These are phyloP conservation scores for Acanthosepion pharaonis DNA, from an alignment of 2,888 invertebrate species.

Conservation along the genomic window DNA sequence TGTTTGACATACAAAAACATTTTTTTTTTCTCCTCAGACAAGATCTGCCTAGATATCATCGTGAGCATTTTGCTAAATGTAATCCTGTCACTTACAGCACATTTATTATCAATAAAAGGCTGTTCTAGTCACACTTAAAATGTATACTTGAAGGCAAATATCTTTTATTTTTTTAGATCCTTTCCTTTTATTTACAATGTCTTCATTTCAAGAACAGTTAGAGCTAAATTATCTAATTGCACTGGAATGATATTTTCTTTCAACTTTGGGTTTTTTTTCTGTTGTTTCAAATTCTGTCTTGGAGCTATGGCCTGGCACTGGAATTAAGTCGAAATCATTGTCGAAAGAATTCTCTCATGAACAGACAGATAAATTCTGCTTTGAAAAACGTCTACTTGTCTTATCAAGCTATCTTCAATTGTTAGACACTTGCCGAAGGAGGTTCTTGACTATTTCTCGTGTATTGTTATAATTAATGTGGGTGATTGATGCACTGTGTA, in stretches of 20 bases:
- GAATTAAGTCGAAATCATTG: background rate
- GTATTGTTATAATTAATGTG: background rate
- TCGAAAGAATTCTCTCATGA: background rate
- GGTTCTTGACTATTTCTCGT: background rate
- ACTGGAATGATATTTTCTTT: no score
- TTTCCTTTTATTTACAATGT: background rate
- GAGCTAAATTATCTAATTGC: no score
- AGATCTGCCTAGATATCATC: no score
- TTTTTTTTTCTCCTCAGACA: no score
- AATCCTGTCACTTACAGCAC: background rate
- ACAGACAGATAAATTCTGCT: background rate
- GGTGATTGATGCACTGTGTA: background rate
- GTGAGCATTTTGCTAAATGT: background rate
- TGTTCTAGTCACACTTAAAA: background rate
- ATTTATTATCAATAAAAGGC: conserved; percentile 17
- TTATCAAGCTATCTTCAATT: background rate
- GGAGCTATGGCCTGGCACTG: background rate
- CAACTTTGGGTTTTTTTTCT: background rate
- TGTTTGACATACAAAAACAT: no score
- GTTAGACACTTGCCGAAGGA: background rate
- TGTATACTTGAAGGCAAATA: conserved; percentile 21
- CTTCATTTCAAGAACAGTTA: background rate
- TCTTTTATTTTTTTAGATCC: background rate
- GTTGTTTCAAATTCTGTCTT: background rate
- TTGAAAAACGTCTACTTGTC: conserved; percentile 33